A percentile compares a stretch with the other conserved stretches of the same genome.
Evolutionary conservation across 2,797 vertebrate genomes (phyloP).

Genomic region (Melanotaenia pygmaea): DNA sequence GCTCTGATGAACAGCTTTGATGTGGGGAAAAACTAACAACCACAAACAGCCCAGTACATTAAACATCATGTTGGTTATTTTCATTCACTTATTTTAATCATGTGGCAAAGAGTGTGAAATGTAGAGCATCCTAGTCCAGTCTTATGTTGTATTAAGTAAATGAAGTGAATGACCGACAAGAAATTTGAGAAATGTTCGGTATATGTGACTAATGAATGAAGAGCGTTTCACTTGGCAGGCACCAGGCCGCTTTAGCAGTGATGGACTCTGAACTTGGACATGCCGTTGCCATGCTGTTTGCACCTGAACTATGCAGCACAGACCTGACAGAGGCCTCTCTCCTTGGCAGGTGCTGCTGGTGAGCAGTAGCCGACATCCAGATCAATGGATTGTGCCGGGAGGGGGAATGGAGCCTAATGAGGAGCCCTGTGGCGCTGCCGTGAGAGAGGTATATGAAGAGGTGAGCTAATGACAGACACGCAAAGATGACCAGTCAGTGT

Average conservation of each 20-base stretch:
- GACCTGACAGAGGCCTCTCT: slow-evolving; percentile 39
- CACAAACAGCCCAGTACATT: neutral
- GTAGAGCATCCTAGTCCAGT: neutral
- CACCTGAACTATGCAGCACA: slow-evolving; percentile 16
- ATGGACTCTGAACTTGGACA: slow-evolving; percentile 15
- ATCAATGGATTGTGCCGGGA: slow-evolving; percentile 98
- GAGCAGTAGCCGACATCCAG: slow-evolving; percentile 96
- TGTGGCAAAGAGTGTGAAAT: slow-evolving; percentile 7
- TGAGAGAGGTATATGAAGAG: slow-evolving; percentile 97
- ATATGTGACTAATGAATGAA: slow-evolving; percentile 32
- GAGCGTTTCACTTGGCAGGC: slow-evolving; percentile 3
- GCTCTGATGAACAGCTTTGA: no score
- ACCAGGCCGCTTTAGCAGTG: slow-evolving; percentile 28
- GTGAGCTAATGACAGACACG: slow-evolving; percentile 72
- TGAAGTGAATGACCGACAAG: slow-evolving; percentile 20
- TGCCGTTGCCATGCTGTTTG: slow-evolving; percentile 10
- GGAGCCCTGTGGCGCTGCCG: slow-evolving; percentile 92
- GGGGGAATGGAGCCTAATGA: slow-evolving; percentile 98
- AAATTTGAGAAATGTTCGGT: slow-evolving; percentile 12
- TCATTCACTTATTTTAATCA: slow-evolving; percentile 9
- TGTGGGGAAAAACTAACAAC: neutral
- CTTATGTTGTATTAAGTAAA: slow-evolving; percentile 40
- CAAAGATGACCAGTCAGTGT: neutral
- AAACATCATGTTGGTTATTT: slow-evolving; percentile 1
- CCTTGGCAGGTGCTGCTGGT: slow-evolving; percentile 90